Conservation (phyloP, 2,113 vertebrate species). For the Aix galericulata region DNA sequence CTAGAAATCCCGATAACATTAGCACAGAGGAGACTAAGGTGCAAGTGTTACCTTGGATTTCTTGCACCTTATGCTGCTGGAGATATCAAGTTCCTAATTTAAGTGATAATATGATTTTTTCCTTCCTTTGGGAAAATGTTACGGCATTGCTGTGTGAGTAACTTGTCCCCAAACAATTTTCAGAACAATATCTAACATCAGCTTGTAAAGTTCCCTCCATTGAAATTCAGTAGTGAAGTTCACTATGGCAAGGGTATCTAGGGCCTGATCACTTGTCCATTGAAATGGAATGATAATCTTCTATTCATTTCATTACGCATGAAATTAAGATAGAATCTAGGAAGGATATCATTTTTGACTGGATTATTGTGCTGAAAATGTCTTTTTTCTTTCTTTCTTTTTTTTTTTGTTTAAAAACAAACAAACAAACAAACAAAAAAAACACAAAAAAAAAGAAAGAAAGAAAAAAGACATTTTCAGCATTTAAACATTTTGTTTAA, state of each 20-base stretch:
- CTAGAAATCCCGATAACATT: not conserved
- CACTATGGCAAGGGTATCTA: not conserved
- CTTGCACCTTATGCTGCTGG: not conserved
- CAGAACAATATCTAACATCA: not conserved
- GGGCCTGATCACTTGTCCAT: not conserved
- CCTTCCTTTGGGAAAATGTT: not conserved
- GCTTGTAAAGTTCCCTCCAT: not conserved
- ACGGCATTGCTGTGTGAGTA: not conserved
- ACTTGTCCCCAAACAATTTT: not conserved
- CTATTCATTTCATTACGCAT: not conserved
- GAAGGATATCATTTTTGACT: not conserved
- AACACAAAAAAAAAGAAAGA: too few relatives aligned
- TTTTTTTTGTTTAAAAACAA: not conserved
- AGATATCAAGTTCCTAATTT: not conserved
- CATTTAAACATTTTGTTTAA: too few relatives aligned
- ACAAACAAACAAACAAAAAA: too few relatives aligned
- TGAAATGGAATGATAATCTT: not conserved
- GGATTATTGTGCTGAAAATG: not conserved
- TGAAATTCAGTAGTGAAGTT: not conserved
- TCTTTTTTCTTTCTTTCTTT: not conserved
- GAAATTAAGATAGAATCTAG: not conserved
- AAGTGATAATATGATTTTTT: not conserved
- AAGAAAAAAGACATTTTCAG: too few relatives aligned
- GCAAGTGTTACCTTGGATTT: not conserved
- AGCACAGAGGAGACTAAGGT: not conserved